Evolutionary conservation across 2,113 vertebrate genomes (phyloP), one percentile per base, ranked within the genome.

Genomic region (Ptilorrhoa leucosticta): DNA sequence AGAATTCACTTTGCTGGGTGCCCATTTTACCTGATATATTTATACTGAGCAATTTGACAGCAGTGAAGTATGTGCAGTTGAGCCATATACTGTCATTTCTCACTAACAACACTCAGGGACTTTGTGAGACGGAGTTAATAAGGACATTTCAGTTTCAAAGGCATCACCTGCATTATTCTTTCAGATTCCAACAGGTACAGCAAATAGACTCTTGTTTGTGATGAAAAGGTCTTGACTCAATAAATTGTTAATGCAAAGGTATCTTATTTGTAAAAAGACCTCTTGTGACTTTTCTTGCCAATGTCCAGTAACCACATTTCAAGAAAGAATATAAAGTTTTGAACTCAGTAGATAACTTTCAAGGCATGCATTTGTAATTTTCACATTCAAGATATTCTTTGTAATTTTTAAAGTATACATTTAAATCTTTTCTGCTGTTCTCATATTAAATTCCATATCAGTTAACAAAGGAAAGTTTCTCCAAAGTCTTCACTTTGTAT

Each of bases 91-190:
- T 88, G 86, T 83, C 93, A 94, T 89, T 95, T 96, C 87, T 95
- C 42, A 83, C 93, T 94, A 90, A 73, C 54, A 96, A 69, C 54
- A 57, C 54, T 82, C 70, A n/a, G 78, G 66, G 75, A 60, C 87
- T 96, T 96, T 96, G 84, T 88, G 91, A 77, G 82, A 93, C 56
- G 63, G 57, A 39, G 27, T 95, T 97, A 96, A 97, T 96, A 94
- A 97, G 91, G 69, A 94, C 85, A 94, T 94, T 96, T 96, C 94
- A 95, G 70, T 96, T 97, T 97, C 77, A 81, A 87, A 91, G 53
- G 31, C 85, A 95, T 97, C 87, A 87, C 53, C 31, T 73, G 39
- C 51, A 93, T 64, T 95, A 95, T 88, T 94, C 78, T 79, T 97
- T 93, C 2, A n/a, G 53, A 94, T 95, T 97, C 88, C 72, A 93